Evolutionary conservation across 2,113 vertebrate species (phyloP), one percentile per base, ranked within the genome.

Genomic region (Romanogobio albipinnatus): DNA sequence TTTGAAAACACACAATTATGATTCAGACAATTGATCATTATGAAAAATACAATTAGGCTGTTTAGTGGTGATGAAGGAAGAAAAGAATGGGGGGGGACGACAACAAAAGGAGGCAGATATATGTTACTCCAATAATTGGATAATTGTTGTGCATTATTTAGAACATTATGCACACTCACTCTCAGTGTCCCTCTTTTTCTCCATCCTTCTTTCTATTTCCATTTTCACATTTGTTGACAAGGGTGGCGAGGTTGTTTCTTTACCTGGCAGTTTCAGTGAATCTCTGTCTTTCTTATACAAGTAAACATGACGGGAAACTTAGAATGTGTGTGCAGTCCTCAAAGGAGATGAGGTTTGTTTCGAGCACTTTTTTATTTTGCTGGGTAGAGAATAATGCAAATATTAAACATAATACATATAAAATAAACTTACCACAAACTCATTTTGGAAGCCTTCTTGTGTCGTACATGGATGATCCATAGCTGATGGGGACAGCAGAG

Each of bases 21-120:
- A 24, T 73, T 73, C n/a, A 70, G 75, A 80, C 56, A 58, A 84
- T 80, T 71, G 49, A 62, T 56, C 56, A 61, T 81, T 81, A 68
- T 33, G 19, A 45, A 45, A 59, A 80, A 74, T 36, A 33, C 49
- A 74, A 74, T 74, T 61, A 36, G 43, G 62, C 22, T 6, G 7
- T 83, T 77, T 70, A 61, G n/a, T 45, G 15, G 51, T 9, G 45
- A 45, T 17, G 51, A 33, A 19, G 11, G 51, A 22, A 26, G 11
- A 62, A 49, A 59, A 59, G 7, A 71, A 77, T 17, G 17, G 56
- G 39, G 47, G 9, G 19, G 15, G 0, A 59, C n/a, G 19, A 85
- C 17, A 39, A 36, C 64, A 33, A 77, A 76, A 56, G 43, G 14
- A 22, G 24, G 29, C 29, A 66, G 22, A 73, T 53, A 71, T 70